Conservation (phyloP, 1,140 invertebrate species). For the Thaumatotibia leucotreta region DNA sequence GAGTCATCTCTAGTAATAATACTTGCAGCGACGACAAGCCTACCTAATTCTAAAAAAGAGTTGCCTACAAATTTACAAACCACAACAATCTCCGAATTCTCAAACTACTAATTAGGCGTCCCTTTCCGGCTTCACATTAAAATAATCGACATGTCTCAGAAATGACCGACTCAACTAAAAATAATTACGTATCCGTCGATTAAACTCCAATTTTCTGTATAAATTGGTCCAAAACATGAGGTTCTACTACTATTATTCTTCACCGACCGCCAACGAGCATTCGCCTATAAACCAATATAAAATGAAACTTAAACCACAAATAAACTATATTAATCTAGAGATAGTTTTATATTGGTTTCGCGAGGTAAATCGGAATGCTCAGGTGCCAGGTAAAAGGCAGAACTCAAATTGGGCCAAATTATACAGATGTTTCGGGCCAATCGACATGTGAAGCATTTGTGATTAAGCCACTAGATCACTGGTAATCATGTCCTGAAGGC, state of each 20-base stretch:
- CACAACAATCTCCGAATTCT: neutral
- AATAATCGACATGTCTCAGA: constrained; percentile 30
- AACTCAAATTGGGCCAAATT: neutral
- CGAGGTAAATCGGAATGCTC: neutral
- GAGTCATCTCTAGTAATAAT: too few relatives aligned
- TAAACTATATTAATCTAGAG: neutral
- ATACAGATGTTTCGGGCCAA: constrained; percentile 4
- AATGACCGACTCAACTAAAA: constrained; percentile 31
- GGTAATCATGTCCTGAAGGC: neutral
- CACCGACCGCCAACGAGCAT: neutral
- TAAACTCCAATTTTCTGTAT: constrained; percentile 30
- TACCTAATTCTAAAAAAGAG: neutral
- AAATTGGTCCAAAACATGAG: constrained; percentile 19
- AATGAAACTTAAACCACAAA: neutral
- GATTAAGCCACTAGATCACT: neutral
- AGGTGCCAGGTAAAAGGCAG: neutral
- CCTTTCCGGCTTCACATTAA: constrained; percentile 27
- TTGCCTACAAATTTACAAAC: neutral
- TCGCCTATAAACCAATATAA: neutral
- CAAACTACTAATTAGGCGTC: neutral
- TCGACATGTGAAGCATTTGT: neutral
- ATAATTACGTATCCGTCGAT: constrained; percentile 38
- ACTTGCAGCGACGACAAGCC: too few relatives aligned
- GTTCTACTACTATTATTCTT: neutral
- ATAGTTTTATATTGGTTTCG: too few relatives aligned